These are phyloP conservation scores for Agrilus mali DNA, from an alignment of 2,888 invertebrate species.

Conservation along the genomic window DNA sequence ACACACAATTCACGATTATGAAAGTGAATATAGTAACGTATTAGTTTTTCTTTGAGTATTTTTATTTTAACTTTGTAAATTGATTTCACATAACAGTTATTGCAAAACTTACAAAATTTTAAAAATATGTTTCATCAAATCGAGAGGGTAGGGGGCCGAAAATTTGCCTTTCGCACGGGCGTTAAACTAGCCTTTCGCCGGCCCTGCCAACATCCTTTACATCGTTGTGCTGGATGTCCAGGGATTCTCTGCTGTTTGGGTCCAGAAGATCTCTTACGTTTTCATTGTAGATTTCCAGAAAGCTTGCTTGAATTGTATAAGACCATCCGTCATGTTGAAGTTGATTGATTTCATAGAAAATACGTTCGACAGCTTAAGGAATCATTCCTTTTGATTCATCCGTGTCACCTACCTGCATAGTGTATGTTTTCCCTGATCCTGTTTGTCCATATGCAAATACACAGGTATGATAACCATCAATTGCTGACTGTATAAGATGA, in stretches of 20 bases:
- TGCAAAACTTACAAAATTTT: no score
- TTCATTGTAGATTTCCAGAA: slow-evolving; percentile 62
- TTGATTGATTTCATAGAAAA: slow-evolving; percentile 59
- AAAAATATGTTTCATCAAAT: no score
- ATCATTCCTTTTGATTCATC: slow-evolving; percentile 54
- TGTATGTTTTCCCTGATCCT: slow-evolving; percentile 81
- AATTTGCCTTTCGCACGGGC: slow-evolving; percentile 83
- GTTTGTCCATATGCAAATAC: slow-evolving; percentile 90
- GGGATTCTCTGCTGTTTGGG: slow-evolving; percentile 31
- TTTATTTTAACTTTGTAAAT: no score
- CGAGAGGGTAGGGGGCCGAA: no score
- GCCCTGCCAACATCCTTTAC: no score
- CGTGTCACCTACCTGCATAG: slow-evolving; percentile 63
- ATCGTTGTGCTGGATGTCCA: slow-evolving; percentile 44
- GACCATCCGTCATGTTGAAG: slow-evolving; percentile 66
- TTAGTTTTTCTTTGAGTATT: no score
- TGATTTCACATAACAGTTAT: no score
- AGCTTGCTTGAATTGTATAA: slow-evolving; percentile 48
- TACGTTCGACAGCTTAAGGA: slow-evolving; percentile 67
- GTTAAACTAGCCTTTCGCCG: no score
- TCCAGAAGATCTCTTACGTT: slow-evolving; percentile 44
- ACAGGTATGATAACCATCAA: slow-evolving; percentile 84
- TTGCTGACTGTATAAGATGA: slow-evolving; percentile 71
- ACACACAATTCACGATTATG: no score
- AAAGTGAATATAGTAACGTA: no score